These are phyloP conservation scores for Homarus americanus DNA, from an alignment of 1,140 invertebrate species.

Conservation along the genomic window DNA sequence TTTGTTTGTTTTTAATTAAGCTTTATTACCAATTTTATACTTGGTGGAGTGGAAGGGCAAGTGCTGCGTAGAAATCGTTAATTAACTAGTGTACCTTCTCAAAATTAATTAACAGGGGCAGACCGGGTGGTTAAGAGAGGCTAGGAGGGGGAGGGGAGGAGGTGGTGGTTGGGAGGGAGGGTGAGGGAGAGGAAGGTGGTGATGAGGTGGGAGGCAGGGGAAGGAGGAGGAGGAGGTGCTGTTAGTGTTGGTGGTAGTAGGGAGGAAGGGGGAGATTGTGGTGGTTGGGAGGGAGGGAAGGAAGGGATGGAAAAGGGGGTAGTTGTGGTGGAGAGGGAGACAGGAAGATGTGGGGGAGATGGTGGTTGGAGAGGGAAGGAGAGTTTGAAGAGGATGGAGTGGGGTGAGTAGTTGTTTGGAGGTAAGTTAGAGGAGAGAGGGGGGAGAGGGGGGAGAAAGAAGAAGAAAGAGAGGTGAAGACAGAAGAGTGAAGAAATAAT, in stretches of 20 bases:
- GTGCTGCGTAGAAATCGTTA: conserved; percentile 65
- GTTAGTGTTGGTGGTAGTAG: neutral
- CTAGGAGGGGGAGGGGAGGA: neutral
- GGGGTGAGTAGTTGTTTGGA: neutral
- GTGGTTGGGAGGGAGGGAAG: neutral
- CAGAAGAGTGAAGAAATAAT: no score
- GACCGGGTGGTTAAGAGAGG: neutral
- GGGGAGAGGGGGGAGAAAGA: neutral
- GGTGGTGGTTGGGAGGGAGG: neutral
- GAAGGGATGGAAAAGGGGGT: neutral
- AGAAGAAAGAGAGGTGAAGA: neutral
- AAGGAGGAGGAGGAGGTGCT: neutral
- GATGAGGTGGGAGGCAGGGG: neutral
- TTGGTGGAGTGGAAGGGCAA: conserved; percentile 68
- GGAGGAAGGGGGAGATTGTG: conserved; percentile 2
- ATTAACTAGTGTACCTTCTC: conserved; percentile 66
- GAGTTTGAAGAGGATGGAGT: no score
- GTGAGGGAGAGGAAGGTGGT: neutral
- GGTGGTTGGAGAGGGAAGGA: neutral
- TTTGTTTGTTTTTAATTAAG: conserved; percentile 72
- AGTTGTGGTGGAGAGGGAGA: neutral
- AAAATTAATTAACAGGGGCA: conserved; percentile 66
- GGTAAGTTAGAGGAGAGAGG: neutral
- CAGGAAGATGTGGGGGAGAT: neutral
- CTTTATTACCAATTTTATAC: conserved; percentile 70